These are phyloP conservation scores for Electrona antarctica DNA, from an alignment of 2,113 vertebrate genomes.

Conservation along the genomic window DNA sequence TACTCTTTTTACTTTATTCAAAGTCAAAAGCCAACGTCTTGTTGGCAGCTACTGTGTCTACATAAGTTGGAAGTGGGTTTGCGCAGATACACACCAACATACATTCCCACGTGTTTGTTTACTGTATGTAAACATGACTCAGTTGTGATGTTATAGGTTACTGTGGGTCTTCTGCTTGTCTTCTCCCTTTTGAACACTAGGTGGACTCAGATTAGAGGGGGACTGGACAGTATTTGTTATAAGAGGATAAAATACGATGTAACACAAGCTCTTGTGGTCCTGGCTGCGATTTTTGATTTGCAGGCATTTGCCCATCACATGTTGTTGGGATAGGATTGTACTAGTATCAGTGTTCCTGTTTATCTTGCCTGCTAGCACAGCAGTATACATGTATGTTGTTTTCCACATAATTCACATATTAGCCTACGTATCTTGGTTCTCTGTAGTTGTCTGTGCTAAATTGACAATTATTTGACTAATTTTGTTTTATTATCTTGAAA, in stretches of 20 bases:
- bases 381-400: too few species aligned
- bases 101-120: not conserved
- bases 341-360: not conserved
- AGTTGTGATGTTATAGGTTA: too few species aligned
- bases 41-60: not conserved
- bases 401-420: not conserved
- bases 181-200: slow-evolving; percentile 27
- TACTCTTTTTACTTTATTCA: slow-evolving; percentile 26
- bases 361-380: not conserved
- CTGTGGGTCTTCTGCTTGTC: not conserved
- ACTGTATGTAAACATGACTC: not conserved
- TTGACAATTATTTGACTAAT: not conserved
- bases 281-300: slow-evolving; percentile 32
- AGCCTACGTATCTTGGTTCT: not conserved
- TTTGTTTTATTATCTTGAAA: not conserved
- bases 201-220: slow-evolving; percentile 35
- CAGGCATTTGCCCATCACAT: not conserved
- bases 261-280: slow-evolving; percentile 41
- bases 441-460: not conserved
- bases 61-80: not conserved
- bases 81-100: not conserved
- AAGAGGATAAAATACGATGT: slow-evolving; percentile 43
- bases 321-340: too few species aligned
- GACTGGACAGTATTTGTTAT: slow-evolving; percentile 30
- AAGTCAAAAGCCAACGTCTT: not conserved